Base-by-base conservation (phyloP, 35 echinoderm and acorn worm species). In the Lytechinus pictus region DNA sequence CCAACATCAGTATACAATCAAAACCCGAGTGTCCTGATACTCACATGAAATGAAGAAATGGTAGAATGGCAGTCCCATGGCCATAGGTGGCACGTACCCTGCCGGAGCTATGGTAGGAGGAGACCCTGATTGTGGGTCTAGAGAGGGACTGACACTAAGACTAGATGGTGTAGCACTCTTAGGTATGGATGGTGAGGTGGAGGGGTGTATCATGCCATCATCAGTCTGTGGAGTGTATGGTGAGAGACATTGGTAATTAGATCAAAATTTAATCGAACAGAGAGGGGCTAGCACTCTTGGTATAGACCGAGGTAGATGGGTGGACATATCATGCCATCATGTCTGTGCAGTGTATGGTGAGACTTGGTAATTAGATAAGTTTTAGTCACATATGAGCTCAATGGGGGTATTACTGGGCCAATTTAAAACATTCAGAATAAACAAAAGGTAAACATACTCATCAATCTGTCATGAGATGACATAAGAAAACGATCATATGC, bases 31-130 rank as follows among this genome's bases (percentile, higher is more conserved):
- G 9, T 16, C 3, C 19, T 6, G 7, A 6, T 79, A 57, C 92
- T 93, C n/a, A 93, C 92, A 10, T 19, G 92, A 54, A 10, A 93
- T 93, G 92, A 93, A 93, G 92, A 93, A 93, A 57, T 54, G 92
- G 92, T 93, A 93, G 92, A 93, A 93, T n/a, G 92, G 92, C 10
- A 93, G n/a, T 5, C 92, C 92, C 92, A 93, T 93, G 5, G 92
- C 52, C n/a, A 93, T 28, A 19, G 92, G 92, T 55, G 92, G 92
- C 9, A 93, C 92, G 52, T 93, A 93, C 10, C 92, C 92, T 14
- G 92, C 53, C 4, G 92, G 92, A 55, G 92, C 92, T 14, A 93
- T 93, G 92, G 13, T 57, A 57, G 92, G 92, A 6, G 92, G 92
- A 19, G 92, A 93, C 9, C 53, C 27, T 27, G 92, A 54, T 44